Conservation (phyloP, 2,888 invertebrate species). For the Apeira syringaria region DNA sequence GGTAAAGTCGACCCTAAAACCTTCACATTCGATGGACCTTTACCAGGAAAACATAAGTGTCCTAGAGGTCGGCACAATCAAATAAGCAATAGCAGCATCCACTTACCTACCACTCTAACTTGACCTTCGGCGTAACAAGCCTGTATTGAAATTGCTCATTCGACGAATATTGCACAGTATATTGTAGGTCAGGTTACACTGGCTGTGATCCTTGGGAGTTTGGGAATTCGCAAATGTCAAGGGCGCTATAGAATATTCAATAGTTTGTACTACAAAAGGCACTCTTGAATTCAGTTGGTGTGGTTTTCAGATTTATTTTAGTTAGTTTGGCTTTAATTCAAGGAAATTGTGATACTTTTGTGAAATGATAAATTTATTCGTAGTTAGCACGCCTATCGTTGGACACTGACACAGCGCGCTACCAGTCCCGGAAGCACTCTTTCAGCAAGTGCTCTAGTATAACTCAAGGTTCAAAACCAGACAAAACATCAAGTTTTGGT, state of each 20-base stretch:
- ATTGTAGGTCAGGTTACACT: constrained; percentile 8
- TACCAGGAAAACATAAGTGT: neutral
- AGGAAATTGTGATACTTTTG: neutral
- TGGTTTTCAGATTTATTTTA: constrained; percentile 11
- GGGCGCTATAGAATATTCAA: neutral
- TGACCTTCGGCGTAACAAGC: constrained; percentile 30
- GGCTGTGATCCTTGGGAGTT: constrained; percentile 13
- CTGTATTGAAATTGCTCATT: constrained; percentile 33
- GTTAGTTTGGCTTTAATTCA: neutral
- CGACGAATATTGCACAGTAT: constrained; percentile 19
- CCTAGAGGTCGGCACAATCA: neutral
- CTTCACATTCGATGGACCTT: neutral
- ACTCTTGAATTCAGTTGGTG: constrained; percentile 11
- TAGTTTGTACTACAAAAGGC: neutral
- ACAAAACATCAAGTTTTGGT: too few relatives aligned
- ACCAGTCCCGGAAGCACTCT: too few relatives aligned
- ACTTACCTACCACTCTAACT: constrained; percentile 44
- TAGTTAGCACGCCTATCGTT: too few relatives aligned
- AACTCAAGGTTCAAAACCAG: too few relatives aligned
- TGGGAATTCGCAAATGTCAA: constrained; percentile 11
- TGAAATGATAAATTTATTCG: too few relatives aligned
- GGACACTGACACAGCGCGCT: too few relatives aligned
- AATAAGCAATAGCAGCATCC: constrained; percentile 35
- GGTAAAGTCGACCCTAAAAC: neutral
- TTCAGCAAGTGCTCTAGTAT: too few relatives aligned